Percentiles rank a stretch among this genome's conserved stretches.
These are phyloP conservation scores for Phycodurus eques DNA, from an alignment of 2,113 vertebrate species.

Conservation along the genomic window DNA sequence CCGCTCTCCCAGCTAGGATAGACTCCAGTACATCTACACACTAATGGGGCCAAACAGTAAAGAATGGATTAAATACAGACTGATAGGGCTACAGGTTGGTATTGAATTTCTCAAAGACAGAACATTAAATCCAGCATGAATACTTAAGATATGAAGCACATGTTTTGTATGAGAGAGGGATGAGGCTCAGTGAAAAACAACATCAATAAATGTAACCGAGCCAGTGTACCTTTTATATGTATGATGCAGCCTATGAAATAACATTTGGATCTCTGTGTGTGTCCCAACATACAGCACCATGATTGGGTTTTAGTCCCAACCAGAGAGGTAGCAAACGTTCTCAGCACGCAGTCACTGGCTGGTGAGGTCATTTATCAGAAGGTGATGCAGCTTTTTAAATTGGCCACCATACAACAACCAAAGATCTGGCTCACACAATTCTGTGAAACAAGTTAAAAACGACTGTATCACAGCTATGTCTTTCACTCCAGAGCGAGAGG, in stretches of 20 bases:
- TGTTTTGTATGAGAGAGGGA: background rate
- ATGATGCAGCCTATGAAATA: background rate
- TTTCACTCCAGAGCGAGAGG: background rate
- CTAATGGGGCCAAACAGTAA: background rate
- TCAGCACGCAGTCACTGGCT: slow-evolving; percentile 1
- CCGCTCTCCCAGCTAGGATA: background rate
- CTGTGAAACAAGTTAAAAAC: slow-evolving; percentile 3
- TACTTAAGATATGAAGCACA: slow-evolving; percentile 12
- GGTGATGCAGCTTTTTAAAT: slow-evolving; percentile 5
- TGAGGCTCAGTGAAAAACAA: background rate
- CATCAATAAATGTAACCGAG: background rate
- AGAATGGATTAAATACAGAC: background rate
- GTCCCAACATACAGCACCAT: background rate
- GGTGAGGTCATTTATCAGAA: slow-evolving; percentile 25
- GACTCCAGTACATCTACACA: background rate
- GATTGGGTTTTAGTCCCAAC: background rate
- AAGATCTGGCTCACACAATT: background rate
- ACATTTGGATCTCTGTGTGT: background rate
- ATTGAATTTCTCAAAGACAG: slow-evolving; percentile 7
- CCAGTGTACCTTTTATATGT: background rate
- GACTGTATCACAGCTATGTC: background rate
- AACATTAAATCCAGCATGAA: slow-evolving; percentile 7
- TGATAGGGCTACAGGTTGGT: background rate
- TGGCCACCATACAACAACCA: background rate
- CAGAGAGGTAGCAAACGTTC: background rate